Percentiles rank a stretch among this genome's conserved stretches.
Evolutionary conservation across 2,113 vertebrate species (phyloP).

Genomic region (Melanerpes aurifrons): DNA sequence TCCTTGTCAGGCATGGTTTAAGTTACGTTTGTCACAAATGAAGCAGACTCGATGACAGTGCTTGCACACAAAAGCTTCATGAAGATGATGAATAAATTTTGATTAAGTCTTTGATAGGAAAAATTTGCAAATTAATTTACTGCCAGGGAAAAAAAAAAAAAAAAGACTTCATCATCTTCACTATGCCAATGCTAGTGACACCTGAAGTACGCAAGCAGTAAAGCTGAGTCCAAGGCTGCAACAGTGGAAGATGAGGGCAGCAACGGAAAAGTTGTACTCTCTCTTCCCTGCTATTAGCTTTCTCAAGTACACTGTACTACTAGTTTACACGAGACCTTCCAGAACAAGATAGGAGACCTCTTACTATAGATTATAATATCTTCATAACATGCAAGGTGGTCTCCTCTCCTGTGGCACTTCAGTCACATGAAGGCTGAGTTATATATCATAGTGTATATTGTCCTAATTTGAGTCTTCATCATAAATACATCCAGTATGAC

Average conservation of each 20-base stretch:
- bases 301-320: background rate
- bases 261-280: background rate
- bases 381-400: background rate
- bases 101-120: conserved; percentile 41
- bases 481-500: too few species aligned
- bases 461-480: background rate
- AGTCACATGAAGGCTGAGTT: background rate
- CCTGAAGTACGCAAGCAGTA: background rate
- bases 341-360: conserved; percentile 16
- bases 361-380: conserved; percentile 34
- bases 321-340: conserved; percentile 7
- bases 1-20: conserved; percentile 53
- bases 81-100: conserved; percentile 41
- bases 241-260: background rate
- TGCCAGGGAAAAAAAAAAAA: background rate
- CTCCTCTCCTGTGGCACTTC: background rate
- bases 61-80: conserved; percentile 50
- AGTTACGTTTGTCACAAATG: conserved; percentile 48
- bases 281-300: background rate
- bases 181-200: background rate
- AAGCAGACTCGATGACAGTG: conserved; percentile 10
- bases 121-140: conserved; percentile 15
- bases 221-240: background rate
- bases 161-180: background rate
- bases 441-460: background rate